A percentile compares a stretch with the other conserved stretches of the same genome.
phyloP scores from a whole-genome alignment of 2,113 vertebrate genomes.

The Hystrix brachyura region DNA sequence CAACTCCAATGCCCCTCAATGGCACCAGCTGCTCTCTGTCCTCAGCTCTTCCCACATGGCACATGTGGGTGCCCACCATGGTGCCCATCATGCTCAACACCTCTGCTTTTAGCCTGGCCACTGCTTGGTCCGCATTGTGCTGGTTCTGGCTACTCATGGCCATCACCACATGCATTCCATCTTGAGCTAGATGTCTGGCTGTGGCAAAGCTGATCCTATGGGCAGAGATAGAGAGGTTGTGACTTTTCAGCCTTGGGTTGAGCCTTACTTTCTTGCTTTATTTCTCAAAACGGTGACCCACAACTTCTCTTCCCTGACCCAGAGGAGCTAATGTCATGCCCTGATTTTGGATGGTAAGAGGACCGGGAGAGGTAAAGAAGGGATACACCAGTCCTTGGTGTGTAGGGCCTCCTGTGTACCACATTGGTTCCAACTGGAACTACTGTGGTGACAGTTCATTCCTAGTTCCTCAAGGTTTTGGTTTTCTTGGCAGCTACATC shows the following conservation, averaged over 20 bases:
- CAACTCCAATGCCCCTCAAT: slow-evolving; percentile 68
- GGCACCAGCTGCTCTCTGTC: slow-evolving; percentile 89
- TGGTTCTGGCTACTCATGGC: slow-evolving; percentile 91
- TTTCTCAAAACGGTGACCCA: background rate
- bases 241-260: background rate
- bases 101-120: slow-evolving; percentile 85
- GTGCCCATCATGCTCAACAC: slow-evolving; percentile 88
- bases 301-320: background rate
- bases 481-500: background rate
- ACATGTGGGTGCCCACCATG: slow-evolving; percentile 87
- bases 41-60: slow-evolving; percentile 89
- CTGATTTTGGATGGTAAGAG: background rate
- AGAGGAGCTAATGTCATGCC: background rate
- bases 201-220: slow-evolving; percentile 89
- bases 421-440: background rate
- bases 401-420: too few species aligned
- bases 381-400: background rate
- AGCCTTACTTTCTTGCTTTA: too few species aligned
- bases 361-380: background rate
- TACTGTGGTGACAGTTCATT: background rate
- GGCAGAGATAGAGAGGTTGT: background rate
- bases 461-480: background rate
- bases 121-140: slow-evolving; percentile 89
- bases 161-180: slow-evolving; percentile 89
- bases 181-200: slow-evolving; percentile 87